Evolutionary conservation across 2,113 vertebrate genomes (phyloP), one percentile per base, ranked within the genome.

Genomic region (Prinia subflava): DNA sequence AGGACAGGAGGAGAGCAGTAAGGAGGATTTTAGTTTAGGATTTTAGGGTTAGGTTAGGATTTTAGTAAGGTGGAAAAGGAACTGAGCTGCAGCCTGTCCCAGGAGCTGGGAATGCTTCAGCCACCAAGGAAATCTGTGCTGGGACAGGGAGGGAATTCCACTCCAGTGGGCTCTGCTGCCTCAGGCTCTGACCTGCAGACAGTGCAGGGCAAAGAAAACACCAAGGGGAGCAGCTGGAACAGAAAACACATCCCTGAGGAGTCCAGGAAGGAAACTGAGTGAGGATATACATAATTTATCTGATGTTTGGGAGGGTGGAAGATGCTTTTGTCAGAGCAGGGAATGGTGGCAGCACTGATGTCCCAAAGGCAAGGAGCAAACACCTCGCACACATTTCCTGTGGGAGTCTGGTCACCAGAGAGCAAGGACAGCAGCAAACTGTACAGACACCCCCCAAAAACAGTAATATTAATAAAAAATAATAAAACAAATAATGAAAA

Each of bases 331-430:
- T 35, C 13, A 47, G 28, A 18, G 25, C 31, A 14, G 49, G 7
- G 65, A 70, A 18, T 1, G 33, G 47, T 10, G 52, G 23, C 65
- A 57, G 59, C 19, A 44, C 10, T 0, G 3, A 10, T 9, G 19
- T 24, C 62, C 20, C 46, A 2, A 2, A 0, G 10, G 53, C 15
- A 27, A 59, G 81, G n/a, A 49, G 59, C 44, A 46, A 47, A 35
- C 25, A 24, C 7, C 10, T 7, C 27, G 46, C 37, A 28, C 3
- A 2, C 7, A 8, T 13, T 16, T 42, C 33, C 25, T 0, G 0
- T 1, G 4, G 1, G 13, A 35, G 22, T 16, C 59, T 6, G 9
- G 15, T 6, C 16, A 55, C 31, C 28, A 10, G 3, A 1, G 12
- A 5, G 21, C 33, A 49, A 6, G 15, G 19, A 21, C 37, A 42